A percentile compares a stretch with the other conserved stretches of the same genome.
phyloP scores from a whole-genome alignment of 1,140 invertebrate species.

The Orchestia grillus region DNA sequence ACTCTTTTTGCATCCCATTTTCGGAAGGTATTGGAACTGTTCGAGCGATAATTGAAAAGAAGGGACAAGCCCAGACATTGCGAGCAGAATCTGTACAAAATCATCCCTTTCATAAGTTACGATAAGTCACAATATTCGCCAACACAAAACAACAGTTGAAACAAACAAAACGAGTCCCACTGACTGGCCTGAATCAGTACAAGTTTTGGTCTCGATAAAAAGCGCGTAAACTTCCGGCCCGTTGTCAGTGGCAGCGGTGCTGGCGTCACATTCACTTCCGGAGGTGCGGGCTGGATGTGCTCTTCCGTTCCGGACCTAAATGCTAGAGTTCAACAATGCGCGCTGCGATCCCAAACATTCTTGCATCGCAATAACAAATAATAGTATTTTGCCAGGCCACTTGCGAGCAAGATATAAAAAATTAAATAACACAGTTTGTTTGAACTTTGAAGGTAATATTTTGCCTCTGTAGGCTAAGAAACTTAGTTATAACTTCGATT shows the following conservation, averaged over 20 bases:
- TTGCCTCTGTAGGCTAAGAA: no score
- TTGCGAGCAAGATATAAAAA: no score
- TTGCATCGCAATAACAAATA: not conserved
- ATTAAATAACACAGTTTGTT: no score
- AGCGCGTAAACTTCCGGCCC: not conserved
- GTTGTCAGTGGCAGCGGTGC: not conserved
- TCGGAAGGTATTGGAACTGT: no score
- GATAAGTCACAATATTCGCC: not conserved
- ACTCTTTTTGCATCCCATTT: no score
- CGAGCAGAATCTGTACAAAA: not conserved
- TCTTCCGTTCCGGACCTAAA: not conserved
- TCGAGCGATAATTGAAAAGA: not conserved
- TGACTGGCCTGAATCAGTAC: not conserved
- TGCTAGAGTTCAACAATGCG: not conserved
- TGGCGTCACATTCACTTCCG: slow-evolving; percentile 17
- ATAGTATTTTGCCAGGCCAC: not conserved
- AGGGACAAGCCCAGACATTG: not conserved
- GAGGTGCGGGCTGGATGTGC: not conserved
- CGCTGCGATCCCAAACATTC: not conserved
- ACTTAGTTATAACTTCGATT: no score
- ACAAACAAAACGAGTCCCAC: not conserved
- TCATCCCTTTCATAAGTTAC: not conserved
- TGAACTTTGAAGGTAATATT: no score
- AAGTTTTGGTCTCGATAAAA: slow-evolving; percentile 6
- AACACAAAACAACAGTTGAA: not conserved